Evolutionary conservation across 2,113 vertebrate genomes (phyloP).

Genomic region (Bos javanicus): DNA sequence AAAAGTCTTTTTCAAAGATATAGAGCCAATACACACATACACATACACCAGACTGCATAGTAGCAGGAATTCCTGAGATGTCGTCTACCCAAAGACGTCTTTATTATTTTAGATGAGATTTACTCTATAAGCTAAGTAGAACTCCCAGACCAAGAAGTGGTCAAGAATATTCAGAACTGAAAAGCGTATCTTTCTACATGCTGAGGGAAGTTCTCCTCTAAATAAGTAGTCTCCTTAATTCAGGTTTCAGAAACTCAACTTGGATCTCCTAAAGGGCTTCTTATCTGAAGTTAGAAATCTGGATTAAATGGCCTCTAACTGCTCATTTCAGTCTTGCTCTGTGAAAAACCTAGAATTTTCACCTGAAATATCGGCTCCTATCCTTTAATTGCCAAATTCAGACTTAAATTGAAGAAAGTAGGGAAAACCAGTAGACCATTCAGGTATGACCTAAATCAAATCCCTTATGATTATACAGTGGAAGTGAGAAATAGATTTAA

Average conservation of each 20-base stretch:
- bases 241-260: neutral
- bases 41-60: neutral
- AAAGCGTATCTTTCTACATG: neutral
- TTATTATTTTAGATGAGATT: neutral
- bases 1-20: conserved; percentile 3
- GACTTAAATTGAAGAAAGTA: no score
- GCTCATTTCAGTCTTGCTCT: neutral
- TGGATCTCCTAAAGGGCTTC: neutral
- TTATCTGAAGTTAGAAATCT: neutral
- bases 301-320: neutral
- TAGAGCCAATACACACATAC: neutral
- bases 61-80: neutral
- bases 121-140: neutral
- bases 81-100: neutral
- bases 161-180: neutral
- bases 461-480: no score
- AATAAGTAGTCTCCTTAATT: neutral
- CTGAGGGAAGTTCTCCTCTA: accelerated
- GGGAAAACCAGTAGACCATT: no score
- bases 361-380: neutral
- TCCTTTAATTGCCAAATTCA: no score
- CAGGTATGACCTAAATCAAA: no score
- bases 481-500: no score
- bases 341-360: neutral
- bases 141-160: neutral